These are phyloP conservation scores for Plecturocebus donacophilus DNA, from an alignment of 2,113 vertebrate species.

Conservation along the genomic window DNA sequence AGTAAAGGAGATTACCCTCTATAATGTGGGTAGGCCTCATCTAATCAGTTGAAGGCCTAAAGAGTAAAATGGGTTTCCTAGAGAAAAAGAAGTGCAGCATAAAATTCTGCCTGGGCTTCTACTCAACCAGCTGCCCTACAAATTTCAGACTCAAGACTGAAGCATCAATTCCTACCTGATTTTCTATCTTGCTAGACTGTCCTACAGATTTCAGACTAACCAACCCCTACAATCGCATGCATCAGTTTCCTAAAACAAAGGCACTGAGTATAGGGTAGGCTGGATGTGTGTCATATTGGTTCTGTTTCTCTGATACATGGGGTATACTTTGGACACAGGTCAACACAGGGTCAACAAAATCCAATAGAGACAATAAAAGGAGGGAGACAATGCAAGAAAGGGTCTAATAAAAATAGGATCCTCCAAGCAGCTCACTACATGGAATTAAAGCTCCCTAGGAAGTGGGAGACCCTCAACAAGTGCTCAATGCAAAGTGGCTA, in stretches of 20 bases:
- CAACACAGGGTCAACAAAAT: not conserved
- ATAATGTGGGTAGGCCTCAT: not conserved
- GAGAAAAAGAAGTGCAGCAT: conserved; percentile 4
- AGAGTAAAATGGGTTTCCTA: not conserved
- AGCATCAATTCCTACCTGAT: not conserved
- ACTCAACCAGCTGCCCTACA: not conserved
- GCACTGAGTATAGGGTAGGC: not conserved
- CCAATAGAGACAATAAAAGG: not conserved
- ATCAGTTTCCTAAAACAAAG: not conserved
- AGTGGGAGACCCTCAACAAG: not conserved
- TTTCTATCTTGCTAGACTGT: not conserved
- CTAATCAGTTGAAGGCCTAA: not conserved
- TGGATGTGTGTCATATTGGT: not conserved
- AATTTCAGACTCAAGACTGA: not conserved
- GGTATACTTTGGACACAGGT: not conserved
- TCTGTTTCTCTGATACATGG: not conserved
- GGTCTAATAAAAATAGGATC: not conserved
- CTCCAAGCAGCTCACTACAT: not conserved
- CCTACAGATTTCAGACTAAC: not conserved
- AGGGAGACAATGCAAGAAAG: not conserved
- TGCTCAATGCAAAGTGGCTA: not conserved
- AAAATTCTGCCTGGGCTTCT: not conserved
- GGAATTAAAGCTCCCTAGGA: not conserved
- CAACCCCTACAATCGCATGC: not conserved
- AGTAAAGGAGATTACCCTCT: not conserved